Percentiles rank a stretch among this genome's conserved stretches.
Conservation (phyloP, 2,797 vertebrate species). For the Rhinatrema bivittatum region DNA sequence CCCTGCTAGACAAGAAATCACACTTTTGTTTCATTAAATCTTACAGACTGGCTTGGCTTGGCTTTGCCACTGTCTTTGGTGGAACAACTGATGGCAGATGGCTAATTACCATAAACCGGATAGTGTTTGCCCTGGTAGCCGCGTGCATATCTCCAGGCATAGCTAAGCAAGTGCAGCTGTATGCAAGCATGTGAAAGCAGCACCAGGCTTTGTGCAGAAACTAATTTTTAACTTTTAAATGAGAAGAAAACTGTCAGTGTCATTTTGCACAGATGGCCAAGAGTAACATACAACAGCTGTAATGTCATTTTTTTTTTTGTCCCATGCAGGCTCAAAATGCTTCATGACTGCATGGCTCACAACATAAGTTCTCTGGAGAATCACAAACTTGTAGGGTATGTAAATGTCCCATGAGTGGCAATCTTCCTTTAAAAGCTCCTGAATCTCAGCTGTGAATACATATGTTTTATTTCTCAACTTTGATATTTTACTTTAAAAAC, state of each 20-base stretch:
- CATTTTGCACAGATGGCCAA: slow-evolving; percentile 72
- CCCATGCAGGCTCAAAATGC: no score
- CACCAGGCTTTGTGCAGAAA: slow-evolving; percentile 26
- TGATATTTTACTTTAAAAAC: no score
- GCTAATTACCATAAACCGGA: slow-evolving; percentile 64
- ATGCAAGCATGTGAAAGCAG: slow-evolving; percentile 55
- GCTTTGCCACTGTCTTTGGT: slow-evolving; percentile 10
- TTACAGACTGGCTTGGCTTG: slow-evolving; percentile 53
- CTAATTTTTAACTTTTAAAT: slow-evolving; percentile 20
- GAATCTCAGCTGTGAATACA: no score
- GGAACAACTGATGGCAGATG: slow-evolving; percentile 48
- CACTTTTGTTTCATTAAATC: slow-evolving; percentile 41
- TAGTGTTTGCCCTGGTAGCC: slow-evolving; percentile 33
- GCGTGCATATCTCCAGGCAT: slow-evolving; percentile 51
- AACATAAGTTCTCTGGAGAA: no score
- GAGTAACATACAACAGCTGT: slow-evolving; percentile 55
- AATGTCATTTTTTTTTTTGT: slow-evolving; percentile 15
- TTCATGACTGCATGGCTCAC: no score
- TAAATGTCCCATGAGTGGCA: no score
- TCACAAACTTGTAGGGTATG: neutral
- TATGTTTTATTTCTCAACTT: no score
- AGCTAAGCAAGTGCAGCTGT: slow-evolving; percentile 66
- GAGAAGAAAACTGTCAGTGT: slow-evolving; percentile 38
- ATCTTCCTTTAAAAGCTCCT: no score
- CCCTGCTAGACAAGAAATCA: neutral